Conservation (phyloP, 2,113 vertebrate genomes). For the Pseudois nayaur region DNA sequence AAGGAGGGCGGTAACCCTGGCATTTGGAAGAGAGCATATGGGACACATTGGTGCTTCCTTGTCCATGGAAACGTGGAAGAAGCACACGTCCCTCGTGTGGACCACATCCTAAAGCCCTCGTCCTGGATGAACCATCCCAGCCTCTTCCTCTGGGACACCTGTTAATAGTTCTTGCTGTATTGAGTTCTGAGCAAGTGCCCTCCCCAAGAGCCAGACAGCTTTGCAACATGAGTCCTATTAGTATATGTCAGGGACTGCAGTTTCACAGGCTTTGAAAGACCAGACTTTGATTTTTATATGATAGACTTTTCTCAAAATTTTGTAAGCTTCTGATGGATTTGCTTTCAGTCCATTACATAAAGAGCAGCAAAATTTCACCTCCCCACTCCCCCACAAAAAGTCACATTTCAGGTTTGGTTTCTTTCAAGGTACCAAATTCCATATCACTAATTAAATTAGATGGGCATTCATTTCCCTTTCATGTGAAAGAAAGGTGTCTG, state of each 20-base stretch:
- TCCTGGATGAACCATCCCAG: neutral
- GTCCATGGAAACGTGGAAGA: neutral
- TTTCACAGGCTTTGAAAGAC: neutral
- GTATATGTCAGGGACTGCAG: neutral
- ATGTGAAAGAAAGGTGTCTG: neutral
- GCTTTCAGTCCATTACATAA: neutral
- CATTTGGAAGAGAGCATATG: fast-evolving
- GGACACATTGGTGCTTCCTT: no score
- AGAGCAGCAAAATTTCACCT: neutral
- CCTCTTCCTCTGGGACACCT: no score
- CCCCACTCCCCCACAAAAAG: neutral
- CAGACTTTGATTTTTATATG: neutral
- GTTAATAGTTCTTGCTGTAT: neutral
- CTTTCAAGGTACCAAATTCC: neutral
- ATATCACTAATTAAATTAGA: neutral
- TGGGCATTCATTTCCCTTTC: neutral
- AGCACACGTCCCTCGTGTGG: fast-evolving
- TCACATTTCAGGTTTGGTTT: neutral
- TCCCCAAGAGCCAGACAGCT: neutral
- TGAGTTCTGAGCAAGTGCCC: neutral
- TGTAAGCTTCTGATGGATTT: neutral
- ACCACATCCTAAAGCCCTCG: no score
- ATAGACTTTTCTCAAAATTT: neutral
- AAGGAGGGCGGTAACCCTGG: fast-evolving
- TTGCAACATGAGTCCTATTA: fast-evolving